Evolutionary conservation across 2,888 invertebrate species (phyloP).

Genomic region (Anaspis maculata): DNA sequence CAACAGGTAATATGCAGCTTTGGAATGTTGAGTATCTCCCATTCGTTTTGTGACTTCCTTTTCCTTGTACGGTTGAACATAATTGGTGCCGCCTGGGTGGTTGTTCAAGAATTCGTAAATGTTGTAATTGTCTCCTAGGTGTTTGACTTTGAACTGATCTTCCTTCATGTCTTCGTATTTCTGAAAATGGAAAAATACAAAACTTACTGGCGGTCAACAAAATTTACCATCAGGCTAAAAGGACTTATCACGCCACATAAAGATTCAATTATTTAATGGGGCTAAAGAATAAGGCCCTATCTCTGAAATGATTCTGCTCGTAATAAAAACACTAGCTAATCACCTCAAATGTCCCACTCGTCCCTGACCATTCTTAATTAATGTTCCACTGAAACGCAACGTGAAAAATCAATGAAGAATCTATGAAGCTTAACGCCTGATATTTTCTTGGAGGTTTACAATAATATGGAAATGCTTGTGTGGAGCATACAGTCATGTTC

Average conservation of each 20-base stretch:
- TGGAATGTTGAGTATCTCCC: conserved; percentile 51
- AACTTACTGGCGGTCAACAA: too few species aligned
- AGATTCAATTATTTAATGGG: too few species aligned
- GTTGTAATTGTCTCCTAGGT: conserved; percentile 50
- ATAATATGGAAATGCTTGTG: too few species aligned
- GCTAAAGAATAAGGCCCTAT: too few species aligned
- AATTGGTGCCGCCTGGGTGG: conserved; percentile 67
- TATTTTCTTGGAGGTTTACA: too few species aligned
- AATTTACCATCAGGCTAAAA: too few species aligned
- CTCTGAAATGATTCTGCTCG: too few species aligned
- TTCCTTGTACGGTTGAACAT: conserved; percentile 50
- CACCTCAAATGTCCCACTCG: too few species aligned
- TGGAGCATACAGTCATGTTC: too few species aligned
- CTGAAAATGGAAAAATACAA: conserved; percentile 12
- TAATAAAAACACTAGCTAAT: too few species aligned
- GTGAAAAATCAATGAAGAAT: conserved; percentile 1
- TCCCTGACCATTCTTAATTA: conserved; percentile 1
- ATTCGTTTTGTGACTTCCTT: conserved; percentile 49
- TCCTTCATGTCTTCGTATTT: conserved; percentile 20
- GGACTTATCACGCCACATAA: too few species aligned
- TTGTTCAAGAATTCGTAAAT: conserved; percentile 56
- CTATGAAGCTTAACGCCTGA: too few species aligned
- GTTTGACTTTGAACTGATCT: conserved; percentile 38
- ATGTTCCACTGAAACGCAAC: conserved; percentile 3
- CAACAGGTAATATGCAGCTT: conserved; percentile 56